Evolutionary conservation across 1,140 invertebrate species (phyloP).

Genomic region (Drosophila saltans): DNA sequence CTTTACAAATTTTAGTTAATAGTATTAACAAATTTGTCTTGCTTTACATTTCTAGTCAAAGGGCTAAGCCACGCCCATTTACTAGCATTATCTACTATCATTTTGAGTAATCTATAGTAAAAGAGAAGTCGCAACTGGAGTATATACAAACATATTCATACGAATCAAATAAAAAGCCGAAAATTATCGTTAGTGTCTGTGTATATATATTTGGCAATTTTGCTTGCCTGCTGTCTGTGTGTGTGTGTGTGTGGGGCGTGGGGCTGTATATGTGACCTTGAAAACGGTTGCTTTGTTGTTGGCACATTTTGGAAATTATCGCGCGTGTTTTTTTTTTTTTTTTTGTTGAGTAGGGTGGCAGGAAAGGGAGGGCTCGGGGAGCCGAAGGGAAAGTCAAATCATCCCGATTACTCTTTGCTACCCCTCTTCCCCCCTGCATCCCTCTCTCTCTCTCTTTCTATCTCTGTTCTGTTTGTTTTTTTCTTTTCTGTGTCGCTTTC

Average conservation of each 20-base stretch:
- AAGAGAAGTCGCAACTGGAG: neutral
- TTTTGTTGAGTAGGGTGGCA: neutral
- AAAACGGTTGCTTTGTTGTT: slow-evolving; percentile 79
- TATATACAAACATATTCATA: slow-evolving; percentile 24
- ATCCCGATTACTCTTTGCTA: too few species aligned
- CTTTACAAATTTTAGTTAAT: too few species aligned
- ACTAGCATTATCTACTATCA: neutral
- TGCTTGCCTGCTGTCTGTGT: slow-evolving; percentile 12
- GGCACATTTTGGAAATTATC: slow-evolving; percentile 79
- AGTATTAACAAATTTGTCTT: too few species aligned
- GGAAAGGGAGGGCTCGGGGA: too few species aligned
- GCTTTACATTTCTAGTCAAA: neutral
- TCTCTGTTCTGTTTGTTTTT: too few species aligned
- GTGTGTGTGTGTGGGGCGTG: slow-evolving; percentile 39
- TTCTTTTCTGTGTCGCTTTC: neutral
- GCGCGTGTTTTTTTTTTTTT: slow-evolving; percentile 57
- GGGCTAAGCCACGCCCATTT: neutral
- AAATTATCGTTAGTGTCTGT: slow-evolving; percentile 65
- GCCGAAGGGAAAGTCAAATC: slow-evolving; percentile 3
- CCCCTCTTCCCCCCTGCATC: neutral
- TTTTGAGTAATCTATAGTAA: neutral
- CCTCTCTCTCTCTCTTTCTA: neutral
- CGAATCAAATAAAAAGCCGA: slow-evolving; percentile 44
- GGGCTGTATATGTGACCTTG: slow-evolving; percentile 71
- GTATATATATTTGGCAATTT: slow-evolving; percentile 37